A percentile compares a stretch with the other conserved stretches of the same genome.
Evolutionary conservation across 2,888 invertebrate species (phyloP).

Genomic region (Metallyticus violacea): DNA sequence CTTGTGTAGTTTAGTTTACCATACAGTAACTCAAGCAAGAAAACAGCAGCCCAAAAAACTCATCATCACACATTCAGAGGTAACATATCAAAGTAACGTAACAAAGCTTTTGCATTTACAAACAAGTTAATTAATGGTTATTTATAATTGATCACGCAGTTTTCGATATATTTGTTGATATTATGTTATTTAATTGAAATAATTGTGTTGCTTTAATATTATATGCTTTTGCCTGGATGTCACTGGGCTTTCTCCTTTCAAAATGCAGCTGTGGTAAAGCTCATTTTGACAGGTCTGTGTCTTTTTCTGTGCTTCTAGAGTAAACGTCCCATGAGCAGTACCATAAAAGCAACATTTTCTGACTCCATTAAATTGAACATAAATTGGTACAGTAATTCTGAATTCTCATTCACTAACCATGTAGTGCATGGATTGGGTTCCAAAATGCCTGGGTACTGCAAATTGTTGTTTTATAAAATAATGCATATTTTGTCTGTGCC

Average conservation of each 20-base stretch:
- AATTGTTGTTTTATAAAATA: not conserved
- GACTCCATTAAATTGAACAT: constrained; percentile 51
- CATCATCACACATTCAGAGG: not conserved
- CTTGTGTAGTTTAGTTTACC: not conserved
- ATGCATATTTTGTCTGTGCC: not conserved
- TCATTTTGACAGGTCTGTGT: constrained; percentile 29
- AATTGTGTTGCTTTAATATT: not conserved
- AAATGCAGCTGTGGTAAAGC: constrained; percentile 1
- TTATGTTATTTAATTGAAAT: not conserved
- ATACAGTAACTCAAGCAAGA: not conserved
- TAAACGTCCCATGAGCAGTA: constrained; percentile 46
- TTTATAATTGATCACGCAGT: not conserved
- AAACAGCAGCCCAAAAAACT: not conserved
- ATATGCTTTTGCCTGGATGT: not conserved
- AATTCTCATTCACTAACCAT: constrained; percentile 25
- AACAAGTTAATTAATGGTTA: not conserved
- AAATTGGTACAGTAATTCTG: constrained; percentile 46
- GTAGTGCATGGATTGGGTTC: constrained; percentile 29
- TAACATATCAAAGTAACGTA: not conserved
- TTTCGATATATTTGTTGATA: not conserved
- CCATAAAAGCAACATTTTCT: constrained; percentile 51
- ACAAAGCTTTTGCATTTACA: not conserved
- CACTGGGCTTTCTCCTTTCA: constrained; percentile 18
- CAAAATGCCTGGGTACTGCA: constrained; percentile 18
- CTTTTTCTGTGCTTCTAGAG: constrained; percentile 34